Evolutionary conservation across 2,888 invertebrate genomes (phyloP).

Genomic region (Euzetes globulus): DNA sequence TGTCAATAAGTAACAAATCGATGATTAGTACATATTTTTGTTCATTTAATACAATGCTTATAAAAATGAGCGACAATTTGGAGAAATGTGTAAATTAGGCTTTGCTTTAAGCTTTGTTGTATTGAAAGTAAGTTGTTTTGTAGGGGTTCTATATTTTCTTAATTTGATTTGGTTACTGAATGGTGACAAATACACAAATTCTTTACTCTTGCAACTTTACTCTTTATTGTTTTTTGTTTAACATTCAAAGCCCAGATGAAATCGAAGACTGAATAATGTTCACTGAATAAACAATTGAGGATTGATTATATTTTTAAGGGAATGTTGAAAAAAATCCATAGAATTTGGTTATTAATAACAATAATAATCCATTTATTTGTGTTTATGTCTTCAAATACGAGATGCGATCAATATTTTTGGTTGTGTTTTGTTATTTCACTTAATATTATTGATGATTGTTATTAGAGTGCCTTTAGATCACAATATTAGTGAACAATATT

Average conservation of each 20-base stretch:
- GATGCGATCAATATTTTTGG: conserved; percentile 1
- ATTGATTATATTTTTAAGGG: too few species aligned
- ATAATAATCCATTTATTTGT: background rate
- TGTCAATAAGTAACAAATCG: too few species aligned
- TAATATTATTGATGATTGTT: conserved; percentile 23
- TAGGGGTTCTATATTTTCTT: background rate
- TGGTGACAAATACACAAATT: too few species aligned
- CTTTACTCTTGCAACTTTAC: too few species aligned
- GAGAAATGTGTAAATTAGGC: background rate
- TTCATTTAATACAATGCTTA: background rate
- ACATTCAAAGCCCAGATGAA: too few species aligned
- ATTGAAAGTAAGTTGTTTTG: conserved; percentile 21
- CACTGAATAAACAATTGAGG: too few species aligned
- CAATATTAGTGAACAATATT: too few species aligned
- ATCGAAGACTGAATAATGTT: too few species aligned
- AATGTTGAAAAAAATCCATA: too few species aligned
- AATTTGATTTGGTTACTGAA: too few species aligned
- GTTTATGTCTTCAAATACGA: background rate
- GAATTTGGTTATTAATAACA: background rate
- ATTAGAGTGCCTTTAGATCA: background rate
- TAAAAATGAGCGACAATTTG: background rate
- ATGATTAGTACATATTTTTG: background rate
- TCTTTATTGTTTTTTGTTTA: too few species aligned
- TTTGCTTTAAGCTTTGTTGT: background rate
- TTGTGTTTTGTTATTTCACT: background rate